phyloP scores from a whole-genome alignment of 2,888 invertebrate species.

The Erynnis tages region DNA sequence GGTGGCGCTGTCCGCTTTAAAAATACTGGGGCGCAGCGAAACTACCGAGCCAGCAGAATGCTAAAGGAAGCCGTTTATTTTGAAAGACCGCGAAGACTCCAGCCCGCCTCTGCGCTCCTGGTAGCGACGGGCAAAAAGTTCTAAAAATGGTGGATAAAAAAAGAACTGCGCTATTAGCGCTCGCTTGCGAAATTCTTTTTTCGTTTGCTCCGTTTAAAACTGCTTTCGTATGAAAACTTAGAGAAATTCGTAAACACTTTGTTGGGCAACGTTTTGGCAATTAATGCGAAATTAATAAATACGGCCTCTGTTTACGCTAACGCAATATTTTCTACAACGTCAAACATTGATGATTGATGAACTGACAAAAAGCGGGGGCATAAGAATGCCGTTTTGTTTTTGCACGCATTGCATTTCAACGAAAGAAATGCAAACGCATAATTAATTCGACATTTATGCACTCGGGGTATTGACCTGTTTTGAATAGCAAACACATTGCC shows the following conservation, averaged over 20 bases:
- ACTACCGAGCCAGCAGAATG: slow-evolving; percentile 65
- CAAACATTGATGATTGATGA: slow-evolving; percentile 6
- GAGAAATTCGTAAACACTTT: slow-evolving; percentile 35
- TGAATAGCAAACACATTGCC: slow-evolving; percentile 4
- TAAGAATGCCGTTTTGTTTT: slow-evolving; percentile 10
- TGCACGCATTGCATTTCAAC: not conserved
- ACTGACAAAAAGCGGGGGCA: slow-evolving; percentile 2
- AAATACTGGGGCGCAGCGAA: slow-evolving; percentile 72
- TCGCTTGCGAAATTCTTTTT: slow-evolving; percentile 51
- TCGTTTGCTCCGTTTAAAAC: slow-evolving; percentile 40
- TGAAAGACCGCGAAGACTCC: slow-evolving; percentile 57
- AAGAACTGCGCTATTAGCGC: slow-evolving; percentile 46
- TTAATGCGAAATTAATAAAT: not conserved
- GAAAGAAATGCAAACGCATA: slow-evolving; percentile 19
- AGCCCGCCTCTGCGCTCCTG: slow-evolving; percentile 46
- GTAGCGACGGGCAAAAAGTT: slow-evolving; percentile 56
- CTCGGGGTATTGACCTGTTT: slow-evolving; percentile 8
- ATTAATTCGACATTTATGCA: slow-evolving; percentile 16
- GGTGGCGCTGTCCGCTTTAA: slow-evolving; percentile 77
- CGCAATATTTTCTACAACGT: not conserved
- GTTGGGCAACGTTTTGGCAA: slow-evolving; percentile 16
- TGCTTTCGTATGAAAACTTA: slow-evolving; percentile 41
- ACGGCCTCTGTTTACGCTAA: not conserved
- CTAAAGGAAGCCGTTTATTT: slow-evolving; percentile 74
- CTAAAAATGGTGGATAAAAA: slow-evolving; percentile 55